Base-by-base conservation (phyloP, 1,140 invertebrate species). In the Cotesia chilonis region DNA sequence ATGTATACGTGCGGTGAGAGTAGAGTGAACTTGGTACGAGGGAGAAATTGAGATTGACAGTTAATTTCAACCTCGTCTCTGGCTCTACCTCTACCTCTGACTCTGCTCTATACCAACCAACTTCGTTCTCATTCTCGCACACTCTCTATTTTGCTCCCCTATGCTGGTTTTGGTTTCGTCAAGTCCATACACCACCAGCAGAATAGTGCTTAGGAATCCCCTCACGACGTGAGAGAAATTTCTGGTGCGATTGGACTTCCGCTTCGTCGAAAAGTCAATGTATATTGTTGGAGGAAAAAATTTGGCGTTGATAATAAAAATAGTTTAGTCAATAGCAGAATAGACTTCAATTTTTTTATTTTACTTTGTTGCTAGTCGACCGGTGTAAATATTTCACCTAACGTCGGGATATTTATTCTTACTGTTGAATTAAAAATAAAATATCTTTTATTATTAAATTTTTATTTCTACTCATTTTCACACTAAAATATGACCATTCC, bases 11-110 rank as follows among this genome's bases (percentile, higher is more conserved):
- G 74, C 74, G 74, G 74, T 73, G 65, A 71, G 72, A 74, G 61
- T 74, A 71, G 72, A 74, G 59, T 74, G 63, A 75, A 75, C 71
- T 74, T 64, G 68, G 74, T 57, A 71, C 70, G 68, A 71, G 81
- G 76, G 78, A 78, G 84, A 83, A 84, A 87, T 86, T 86, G 85
- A 86, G 85, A 86, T 86, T 87, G 85, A 87, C 85, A 86, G 85
- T 86, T 86, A 86, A 87, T 86, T 86, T 86, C 85, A 81, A 54
- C 66, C 66, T 70, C 60, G n/a, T 69, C 65, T 17, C 51, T 51
- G 3, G 28, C 28, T 67, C 61, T 28, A 12, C 35, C 37, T 63
- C 65, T 61, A 54, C 10, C 36, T 63, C 14, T 28, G 28, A 28
- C 28, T 28, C 28, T 28, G 28, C 3, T 28, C 28, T 28, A 28